phyloP scores from a whole-genome alignment of 1,140 invertebrate species.

The Chrysomallon squamiferum region DNA sequence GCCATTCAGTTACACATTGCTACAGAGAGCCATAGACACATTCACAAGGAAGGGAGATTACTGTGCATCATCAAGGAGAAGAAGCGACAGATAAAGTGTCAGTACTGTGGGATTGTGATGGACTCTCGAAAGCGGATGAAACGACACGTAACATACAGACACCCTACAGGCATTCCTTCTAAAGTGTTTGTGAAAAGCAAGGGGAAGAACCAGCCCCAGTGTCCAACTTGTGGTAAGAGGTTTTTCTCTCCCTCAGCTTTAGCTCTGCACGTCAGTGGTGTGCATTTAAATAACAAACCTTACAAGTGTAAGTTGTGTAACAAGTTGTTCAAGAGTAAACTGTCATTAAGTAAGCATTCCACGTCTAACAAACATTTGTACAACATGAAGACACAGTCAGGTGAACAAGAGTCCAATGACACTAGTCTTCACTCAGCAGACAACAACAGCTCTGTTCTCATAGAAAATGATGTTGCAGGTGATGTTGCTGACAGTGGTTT shows the following conservation, averaged over 20 bases:
- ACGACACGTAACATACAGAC: conserved; percentile 71
- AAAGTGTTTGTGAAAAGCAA: conserved; percentile 1
- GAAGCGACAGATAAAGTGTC: conserved; percentile 69
- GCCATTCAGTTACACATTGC: conserved; percentile 75
- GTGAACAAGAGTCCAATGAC: not conserved
- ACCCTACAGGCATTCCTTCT: conserved; percentile 61
- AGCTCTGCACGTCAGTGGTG: conserved; percentile 31
- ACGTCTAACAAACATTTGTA: conserved; percentile 14
- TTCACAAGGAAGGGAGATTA: conserved; percentile 68
- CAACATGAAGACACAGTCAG: not conserved
- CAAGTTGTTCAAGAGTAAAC: conserved; percentile 27
- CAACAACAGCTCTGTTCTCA: not conserved
- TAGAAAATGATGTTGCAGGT: not conserved
- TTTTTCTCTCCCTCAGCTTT: conserved; percentile 30
- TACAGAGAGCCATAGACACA: conserved; percentile 23
- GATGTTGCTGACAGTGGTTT: not conserved
- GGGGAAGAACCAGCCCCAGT: conserved; percentile 45
- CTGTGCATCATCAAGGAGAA: conserved; percentile 78
- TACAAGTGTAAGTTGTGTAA: conserved; percentile 36
- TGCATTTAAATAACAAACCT: conserved; percentile 29
- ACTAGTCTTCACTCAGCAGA: not conserved
- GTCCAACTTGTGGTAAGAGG: conserved; percentile 35
- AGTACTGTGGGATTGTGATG: conserved; percentile 67
- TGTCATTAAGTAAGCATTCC: conserved; percentile 20
- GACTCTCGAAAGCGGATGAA: conserved; percentile 66